Percentiles rank a stretch among this genome's conserved stretches.
These are phyloP conservation scores for Eciton burchellii DNA, from an alignment of 1,140 invertebrate genomes.

Conservation along the genomic window DNA sequence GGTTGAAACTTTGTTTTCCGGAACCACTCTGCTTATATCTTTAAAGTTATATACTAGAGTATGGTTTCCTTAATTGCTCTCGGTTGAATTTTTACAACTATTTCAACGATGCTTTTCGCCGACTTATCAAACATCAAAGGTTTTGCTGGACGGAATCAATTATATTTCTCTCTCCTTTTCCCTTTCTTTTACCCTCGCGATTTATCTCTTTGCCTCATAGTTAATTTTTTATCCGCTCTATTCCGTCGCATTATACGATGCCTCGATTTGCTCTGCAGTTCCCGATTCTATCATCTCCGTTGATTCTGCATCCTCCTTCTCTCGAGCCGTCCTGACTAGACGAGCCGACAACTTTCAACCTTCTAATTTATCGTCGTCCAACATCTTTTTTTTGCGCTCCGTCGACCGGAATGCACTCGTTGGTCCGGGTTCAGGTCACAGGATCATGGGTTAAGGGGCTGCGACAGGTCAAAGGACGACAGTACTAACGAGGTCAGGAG, in stretches of 20 bases:
- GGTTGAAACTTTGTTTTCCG: slow-evolving; percentile 45
- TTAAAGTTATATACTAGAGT: background rate
- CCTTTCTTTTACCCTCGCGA: background rate
- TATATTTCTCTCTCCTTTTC: background rate
- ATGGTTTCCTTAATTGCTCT: slow-evolving; percentile 58
- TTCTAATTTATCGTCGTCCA: slow-evolving; percentile 67
- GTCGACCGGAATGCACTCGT: slow-evolving; percentile 52
- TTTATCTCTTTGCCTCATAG: background rate
- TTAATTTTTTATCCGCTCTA: background rate
- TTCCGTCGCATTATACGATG: slow-evolving; percentile 23
- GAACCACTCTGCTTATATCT: slow-evolving; percentile 31
- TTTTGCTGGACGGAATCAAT: slow-evolving; percentile 6
- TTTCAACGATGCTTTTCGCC: slow-evolving; percentile 30
- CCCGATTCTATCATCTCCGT: slow-evolving; percentile 11
- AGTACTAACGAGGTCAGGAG: slow-evolving; percentile 36
- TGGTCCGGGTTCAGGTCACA: slow-evolving; percentile 61
- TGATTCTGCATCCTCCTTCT: slow-evolving; percentile 34
- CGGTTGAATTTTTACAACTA: slow-evolving; percentile 53
- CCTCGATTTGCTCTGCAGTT: slow-evolving; percentile 10
- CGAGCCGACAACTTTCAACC: slow-evolving; percentile 33
- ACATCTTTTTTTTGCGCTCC: slow-evolving; percentile 58
- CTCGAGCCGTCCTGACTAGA: slow-evolving; percentile 32
- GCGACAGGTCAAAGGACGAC: slow-evolving; percentile 49
- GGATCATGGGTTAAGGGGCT: slow-evolving; percentile 55
- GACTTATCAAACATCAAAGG: slow-evolving; percentile 16